These are phyloP conservation scores for Falco naumanni DNA, from an alignment of 2,797 vertebrate species.

Conservation along the genomic window DNA sequence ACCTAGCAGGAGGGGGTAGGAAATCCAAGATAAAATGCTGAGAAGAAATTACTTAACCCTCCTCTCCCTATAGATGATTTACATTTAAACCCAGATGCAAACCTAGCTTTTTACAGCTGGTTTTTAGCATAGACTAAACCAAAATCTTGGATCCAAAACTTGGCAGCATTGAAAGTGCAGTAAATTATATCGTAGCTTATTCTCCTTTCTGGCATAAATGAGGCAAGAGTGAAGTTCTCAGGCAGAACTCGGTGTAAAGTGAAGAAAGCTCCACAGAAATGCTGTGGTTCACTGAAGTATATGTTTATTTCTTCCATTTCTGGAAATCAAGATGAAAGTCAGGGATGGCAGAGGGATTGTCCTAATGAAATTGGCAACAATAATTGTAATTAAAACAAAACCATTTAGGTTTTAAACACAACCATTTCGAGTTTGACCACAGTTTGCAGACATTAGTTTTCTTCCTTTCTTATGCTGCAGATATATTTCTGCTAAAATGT, in stretches of 20 bases:
- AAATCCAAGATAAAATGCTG: neutral
- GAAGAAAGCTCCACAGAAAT: neutral
- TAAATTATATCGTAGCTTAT: neutral
- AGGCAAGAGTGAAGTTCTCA: neutral
- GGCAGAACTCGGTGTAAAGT: neutral
- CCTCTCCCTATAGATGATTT: neutral
- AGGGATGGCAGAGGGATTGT: neutral
- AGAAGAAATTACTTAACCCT: neutral
- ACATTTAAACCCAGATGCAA: neutral
- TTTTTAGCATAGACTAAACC: slow-evolving; percentile 10
- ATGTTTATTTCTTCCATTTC: neutral
- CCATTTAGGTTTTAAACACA: neutral
- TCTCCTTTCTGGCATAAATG: neutral
- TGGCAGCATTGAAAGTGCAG: neutral
- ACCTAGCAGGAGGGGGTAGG: neutral
- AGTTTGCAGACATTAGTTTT: neutral
- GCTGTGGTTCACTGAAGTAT: neutral
- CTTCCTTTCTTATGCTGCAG: neutral
- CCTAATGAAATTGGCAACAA: neutral
- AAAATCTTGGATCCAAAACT: slow-evolving; percentile 9
- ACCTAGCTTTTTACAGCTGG: neutral
- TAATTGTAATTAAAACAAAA: neutral
- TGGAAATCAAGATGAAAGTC: neutral
- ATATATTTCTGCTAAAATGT: neutral
- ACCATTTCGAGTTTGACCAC: neutral